A percentile compares a stretch with the other conserved stretches of the same genome.
These are phyloP conservation scores for Tauraco hartlaubi DNA, from an alignment of 2,797 vertebrate genomes.

Conservation along the genomic window DNA sequence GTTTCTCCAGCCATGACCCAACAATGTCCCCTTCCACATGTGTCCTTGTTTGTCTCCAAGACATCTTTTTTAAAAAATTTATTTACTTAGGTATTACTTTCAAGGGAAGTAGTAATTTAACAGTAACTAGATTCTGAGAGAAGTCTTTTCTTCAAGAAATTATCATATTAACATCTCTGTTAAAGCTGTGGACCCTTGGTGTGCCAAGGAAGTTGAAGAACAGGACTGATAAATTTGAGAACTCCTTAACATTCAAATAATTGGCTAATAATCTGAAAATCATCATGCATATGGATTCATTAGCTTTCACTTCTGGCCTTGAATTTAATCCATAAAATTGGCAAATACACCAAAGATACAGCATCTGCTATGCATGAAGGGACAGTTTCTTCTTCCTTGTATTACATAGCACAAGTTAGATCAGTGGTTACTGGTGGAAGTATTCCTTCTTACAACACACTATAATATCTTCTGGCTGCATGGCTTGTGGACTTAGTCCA, in stretches of 20 bases:
- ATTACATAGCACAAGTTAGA: background rate
- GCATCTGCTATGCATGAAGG: background rate
- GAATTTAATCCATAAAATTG: background rate
- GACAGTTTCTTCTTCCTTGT: background rate
- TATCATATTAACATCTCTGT: background rate
- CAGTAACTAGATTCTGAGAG: background rate
- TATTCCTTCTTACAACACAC: background rate
- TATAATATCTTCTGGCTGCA: background rate
- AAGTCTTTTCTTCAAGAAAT: background rate
- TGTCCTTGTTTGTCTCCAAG: background rate
- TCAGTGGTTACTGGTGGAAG: background rate
- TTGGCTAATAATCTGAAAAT: background rate
- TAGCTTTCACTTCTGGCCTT: background rate
- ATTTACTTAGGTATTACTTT: background rate
- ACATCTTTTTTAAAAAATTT: background rate
- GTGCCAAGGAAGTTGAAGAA: background rate
- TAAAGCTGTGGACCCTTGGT: background rate
- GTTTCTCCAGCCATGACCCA: background rate
- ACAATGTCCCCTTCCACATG: background rate
- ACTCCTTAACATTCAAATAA: background rate
- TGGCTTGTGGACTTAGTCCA: background rate
- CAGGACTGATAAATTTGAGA: background rate
- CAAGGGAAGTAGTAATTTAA: background rate
- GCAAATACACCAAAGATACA: background rate
- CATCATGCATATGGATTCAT: background rate